Base-by-base conservation (phyloP, 2,888 invertebrate species). In the Dusona sp. region DNA sequence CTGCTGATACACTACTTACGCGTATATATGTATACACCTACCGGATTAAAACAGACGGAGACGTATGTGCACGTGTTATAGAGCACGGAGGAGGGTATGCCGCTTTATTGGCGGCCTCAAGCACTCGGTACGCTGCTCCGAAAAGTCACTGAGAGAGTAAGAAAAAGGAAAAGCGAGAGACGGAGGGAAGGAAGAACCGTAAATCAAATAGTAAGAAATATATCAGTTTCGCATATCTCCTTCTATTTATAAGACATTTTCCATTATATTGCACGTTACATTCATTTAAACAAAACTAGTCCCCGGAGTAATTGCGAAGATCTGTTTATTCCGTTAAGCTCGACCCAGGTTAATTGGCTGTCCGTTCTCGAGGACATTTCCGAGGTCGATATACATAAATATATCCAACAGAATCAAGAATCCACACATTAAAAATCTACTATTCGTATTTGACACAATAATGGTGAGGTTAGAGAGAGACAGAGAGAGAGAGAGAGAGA, bases 31-130 rank as follows among this genome's bases (percentile, higher is more conserved):
- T 80, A 29, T 61, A 16, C 16, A 16, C 51, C 65, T 45, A 74
- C 51, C 29, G 72, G 45, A 78, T 80, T 73, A 54, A 67, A 48
- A 77, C 13, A 45, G 22, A 51, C 48, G 57, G 11, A 78, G 33
- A 51, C 54, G 13, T 45, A 57, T 19, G 45, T 64, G 48, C 64
- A 22, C 65, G 51, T 79, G 70, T 77, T 83, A 48, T 45, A 68
- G n/a, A n/a, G 25, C 38, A 48, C 61, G 38, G 22, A 54, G 13
- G 57, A 68, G 51, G 42, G 42, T 70, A 70, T 70, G 79, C 68
- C 73, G 83, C 84, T 86, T 80, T 84, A 88, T 84, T 87, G 84
- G 84, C 79, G 84, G 79, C 45, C 72, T 42, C 79, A 79, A 82
- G 79, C 48, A 79, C 51, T 61, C 79, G 42, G 73, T 67, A 38